Base-by-base conservation (phyloP, 2,113 vertebrate species). In the Cephalopterus ornatus region DNA sequence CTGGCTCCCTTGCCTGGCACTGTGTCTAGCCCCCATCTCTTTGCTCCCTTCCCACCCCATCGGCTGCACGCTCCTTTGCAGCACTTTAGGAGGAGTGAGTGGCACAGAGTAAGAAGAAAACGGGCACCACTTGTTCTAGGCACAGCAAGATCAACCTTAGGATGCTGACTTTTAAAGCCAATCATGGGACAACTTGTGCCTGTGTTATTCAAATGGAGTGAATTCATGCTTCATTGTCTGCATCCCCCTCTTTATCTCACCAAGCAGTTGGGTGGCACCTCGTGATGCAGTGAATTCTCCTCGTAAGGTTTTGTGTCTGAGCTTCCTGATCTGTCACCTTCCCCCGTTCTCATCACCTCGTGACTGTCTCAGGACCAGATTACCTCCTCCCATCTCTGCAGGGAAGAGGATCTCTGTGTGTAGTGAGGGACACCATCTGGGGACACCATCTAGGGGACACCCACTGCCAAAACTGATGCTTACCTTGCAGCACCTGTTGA, bases 381-480 rank as follows among this genome's bases (percentile, higher is more conserved):
- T 77, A 75, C 12, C 53, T 81, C 46, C 35, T 77, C 42, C 27
- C 33, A 20, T 41, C 55, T 47, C 67, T 23, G 79, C 55, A 59
- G 44, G 6, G 77, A 87, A 53, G 62, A 53, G 32, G 33, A 85
- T 79, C 39, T 83, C 82, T 53, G 39, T 17, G 39, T 0, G 3
- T 12, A 62, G 32, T 8, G 37, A 85, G 35, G 71, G 50, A 70
- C 28, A 62, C 5, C 33, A 55, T 19, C 44, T 41, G 65, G 56
- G 47, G 65, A 89, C 84, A 62, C 16, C 32, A 27, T 26, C 53
- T 18, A 16, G 33, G 62, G 65, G 52, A 83, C 42, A 46, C 24
- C 24, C 30, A 11, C 0, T 0, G 37, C 24, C 42, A 15, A 63
- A 72, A 42, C 33, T 9, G 52, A 17, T 0, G 3, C 32, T 70